Evolutionary conservation across 2,888 invertebrate species (phyloP).

Genomic region (Tetrapedia diversipes): DNA sequence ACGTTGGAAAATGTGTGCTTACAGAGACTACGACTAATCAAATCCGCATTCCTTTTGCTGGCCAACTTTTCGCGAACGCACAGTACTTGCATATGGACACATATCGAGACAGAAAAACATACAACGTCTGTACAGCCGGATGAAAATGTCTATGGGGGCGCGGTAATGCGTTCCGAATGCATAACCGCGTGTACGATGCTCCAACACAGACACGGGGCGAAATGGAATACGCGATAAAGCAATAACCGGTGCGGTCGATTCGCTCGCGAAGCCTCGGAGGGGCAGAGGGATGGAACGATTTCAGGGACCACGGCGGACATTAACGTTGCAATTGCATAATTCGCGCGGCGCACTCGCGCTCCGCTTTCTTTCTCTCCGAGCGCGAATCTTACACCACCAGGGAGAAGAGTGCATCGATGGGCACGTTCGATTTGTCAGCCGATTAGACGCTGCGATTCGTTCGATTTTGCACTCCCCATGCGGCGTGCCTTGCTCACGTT

Average conservation of each 20-base stretch:
- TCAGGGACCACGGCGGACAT: slow-evolving; percentile 35
- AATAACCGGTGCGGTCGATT: slow-evolving; percentile 39
- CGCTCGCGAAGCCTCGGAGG: background rate
- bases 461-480: background rate
- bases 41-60: too few relatives aligned
- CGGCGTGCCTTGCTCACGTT: background rate
- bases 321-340: slow-evolving; percentile 42
- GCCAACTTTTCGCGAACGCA: too few relatives aligned
- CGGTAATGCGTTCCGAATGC: slow-evolving; percentile 47
- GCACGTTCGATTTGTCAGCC: background rate
- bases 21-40: too few relatives aligned
- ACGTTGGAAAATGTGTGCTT: too few relatives aligned
- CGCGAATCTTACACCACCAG: background rate
- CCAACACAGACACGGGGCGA: slow-evolving; percentile 4
- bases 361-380: background rate
- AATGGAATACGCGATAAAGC: slow-evolving; percentile 50
- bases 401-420: background rate
- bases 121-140: slow-evolving; percentile 1
- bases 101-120: slow-evolving; percentile 19
- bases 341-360: slow-evolving; percentile 12
- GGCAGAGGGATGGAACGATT: slow-evolving; percentile 3
- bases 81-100: too few relatives aligned
- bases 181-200: slow-evolving; percentile 19
- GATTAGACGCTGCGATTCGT: slow-evolving; percentile 8
- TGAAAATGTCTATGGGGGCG: slow-evolving; percentile 40